phyloP scores from a whole-genome alignment of 2,888 invertebrate genomes.

The Nephrotoma guestfalica region DNA sequence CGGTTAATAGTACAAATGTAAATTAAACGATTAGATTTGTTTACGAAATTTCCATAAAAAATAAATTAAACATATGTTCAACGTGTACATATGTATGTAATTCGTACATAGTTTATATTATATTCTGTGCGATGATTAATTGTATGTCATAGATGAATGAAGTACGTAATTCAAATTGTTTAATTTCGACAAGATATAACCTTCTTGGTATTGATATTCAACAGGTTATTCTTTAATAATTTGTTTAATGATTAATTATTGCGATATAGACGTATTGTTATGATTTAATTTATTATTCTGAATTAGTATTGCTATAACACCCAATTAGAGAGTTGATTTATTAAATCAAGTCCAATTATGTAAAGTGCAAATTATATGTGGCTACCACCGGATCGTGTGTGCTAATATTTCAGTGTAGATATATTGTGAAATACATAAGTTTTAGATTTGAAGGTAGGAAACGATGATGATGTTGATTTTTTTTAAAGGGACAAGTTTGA shows the following conservation, averaged over 20 bases:
- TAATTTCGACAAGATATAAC: not conserved
- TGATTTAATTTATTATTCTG: not conserved
- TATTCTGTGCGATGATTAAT: not conserved
- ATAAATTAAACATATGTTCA: not conserved
- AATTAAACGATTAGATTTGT: not conserved
- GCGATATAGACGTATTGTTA: not conserved
- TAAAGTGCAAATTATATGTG: not conserved
- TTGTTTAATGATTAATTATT: not conserved
- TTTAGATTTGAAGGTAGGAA: too few relatives aligned
- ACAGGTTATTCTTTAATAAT: not conserved
- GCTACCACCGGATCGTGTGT: not conserved
- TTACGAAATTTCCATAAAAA: not conserved
- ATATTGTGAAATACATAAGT: too few relatives aligned
- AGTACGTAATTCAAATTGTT: not conserved
- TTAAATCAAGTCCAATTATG: not conserved
- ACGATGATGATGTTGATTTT: too few relatives aligned
- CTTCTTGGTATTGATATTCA: not conserved
- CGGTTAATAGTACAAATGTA: not conserved
- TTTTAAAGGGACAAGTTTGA: too few relatives aligned
- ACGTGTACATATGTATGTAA: too few relatives aligned
- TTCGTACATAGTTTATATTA: not conserved
- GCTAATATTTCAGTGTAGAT: too few relatives aligned
- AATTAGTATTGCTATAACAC: not conserved
- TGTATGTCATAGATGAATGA: not conserved
- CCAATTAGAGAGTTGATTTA: not conserved